phyloP scores from a whole-genome alignment of 2,797 vertebrate genomes.

The Rhyacichthys aspro region DNA sequence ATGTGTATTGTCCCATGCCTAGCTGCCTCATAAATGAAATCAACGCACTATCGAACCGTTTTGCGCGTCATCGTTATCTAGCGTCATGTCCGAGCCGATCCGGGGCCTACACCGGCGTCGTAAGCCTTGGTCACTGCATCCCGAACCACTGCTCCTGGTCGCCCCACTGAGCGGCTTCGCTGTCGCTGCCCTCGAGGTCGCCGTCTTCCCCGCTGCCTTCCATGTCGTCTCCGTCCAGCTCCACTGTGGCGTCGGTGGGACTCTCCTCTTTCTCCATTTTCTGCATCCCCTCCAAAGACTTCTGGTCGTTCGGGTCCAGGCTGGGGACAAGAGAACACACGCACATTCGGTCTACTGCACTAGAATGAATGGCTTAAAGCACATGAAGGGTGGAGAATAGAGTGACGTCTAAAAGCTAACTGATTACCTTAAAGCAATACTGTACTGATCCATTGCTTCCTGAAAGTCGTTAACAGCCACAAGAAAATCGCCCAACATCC shows the following conservation, averaged over 20 bases:
- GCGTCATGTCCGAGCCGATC: too few relatives aligned
- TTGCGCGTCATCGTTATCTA: too few relatives aligned
- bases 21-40: too few relatives aligned
- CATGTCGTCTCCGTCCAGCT: constrained; percentile 98
- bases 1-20: too few relatives aligned
- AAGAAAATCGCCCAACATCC: constrained; percentile 97
- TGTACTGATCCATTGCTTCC: constrained; percentile 99
- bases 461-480: constrained; percentile 97
- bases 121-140: constrained; percentile 86
- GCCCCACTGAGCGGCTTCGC: constrained; percentile 97
- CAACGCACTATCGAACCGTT: too few relatives aligned
- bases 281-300: constrained; percentile 98
- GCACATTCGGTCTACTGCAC: not conserved
- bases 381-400: too few relatives aligned
- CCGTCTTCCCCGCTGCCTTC: constrained; percentile 98
- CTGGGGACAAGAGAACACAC: constrained; percentile 62
- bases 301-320: constrained; percentile 98
- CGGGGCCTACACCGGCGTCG: not conserved
- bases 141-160: constrained; percentile 99
- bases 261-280: constrained; percentile 99
- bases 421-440: constrained; percentile 85
- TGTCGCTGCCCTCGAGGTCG: constrained; percentile 97
- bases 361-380: too few relatives aligned
- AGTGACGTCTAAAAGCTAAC: too few relatives aligned
- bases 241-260: constrained; percentile 94